Evolutionary conservation across 1,140 invertebrate genomes (phyloP), one percentile per base, ranked within the genome.

Genomic region (Macrobrachium rosenbergii): DNA sequence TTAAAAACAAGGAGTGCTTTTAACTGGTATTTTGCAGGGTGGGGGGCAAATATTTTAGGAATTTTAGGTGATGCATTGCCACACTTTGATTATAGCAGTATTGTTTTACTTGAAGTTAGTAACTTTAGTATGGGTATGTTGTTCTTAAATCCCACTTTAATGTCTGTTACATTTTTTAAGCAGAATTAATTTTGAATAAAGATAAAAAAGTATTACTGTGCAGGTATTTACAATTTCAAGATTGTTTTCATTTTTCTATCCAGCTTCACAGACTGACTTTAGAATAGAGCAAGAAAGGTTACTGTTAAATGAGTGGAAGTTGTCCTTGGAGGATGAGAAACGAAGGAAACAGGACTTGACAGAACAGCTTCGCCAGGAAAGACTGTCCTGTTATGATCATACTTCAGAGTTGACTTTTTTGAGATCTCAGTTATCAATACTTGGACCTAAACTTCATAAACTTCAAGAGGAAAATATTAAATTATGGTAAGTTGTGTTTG

Each of bases 281-380:
- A 64, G 43, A 43, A 12, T 87, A 60, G 85, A 87, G 59, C 85
- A 87, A 62, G 85, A 87, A 16, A 60, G 63, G 59, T 62, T 82
- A 69, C 72, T 72, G 23, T 78, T 45, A 52, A 60, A 43, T 82
- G 85, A 87, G 62, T 80, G 78, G 85, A 80, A 82, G 45, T 63
- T 87, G 37, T 73, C 63, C 16, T 64, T 45, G 81, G 85, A 87
- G 28, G 58, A 45, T 64, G 85, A 87, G 64, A 80, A 75, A 23
- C 64, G 75, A 45, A 72, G 79, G 12, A 45, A 28, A n/a, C 14
- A 52, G 5, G 79, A 87, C 7, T n/a, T 80, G 17, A 75, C 62
- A 11, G 85, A 87, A 11, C 85, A 87, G 78, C 23, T 87, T 23
- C 77, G 79, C 16, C 58, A 80, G 69, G 78, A 82, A 28, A 79